phyloP scores from a whole-genome alignment of 2,113 vertebrate species.

The Alectura lathami region DNA sequence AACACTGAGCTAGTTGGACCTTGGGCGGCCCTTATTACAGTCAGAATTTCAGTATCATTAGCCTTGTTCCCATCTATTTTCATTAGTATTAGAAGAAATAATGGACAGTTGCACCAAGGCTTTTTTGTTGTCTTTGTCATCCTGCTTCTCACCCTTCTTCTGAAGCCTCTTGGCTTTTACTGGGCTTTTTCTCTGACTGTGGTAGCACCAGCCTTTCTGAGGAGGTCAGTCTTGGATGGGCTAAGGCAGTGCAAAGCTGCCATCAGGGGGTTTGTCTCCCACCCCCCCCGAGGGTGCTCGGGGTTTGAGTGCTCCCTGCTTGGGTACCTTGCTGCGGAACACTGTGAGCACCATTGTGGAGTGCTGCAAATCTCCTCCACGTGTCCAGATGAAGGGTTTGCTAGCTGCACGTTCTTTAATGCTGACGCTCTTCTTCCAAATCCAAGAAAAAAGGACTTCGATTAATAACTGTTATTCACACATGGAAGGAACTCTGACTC shows the following conservation, averaged over 20 bases:
- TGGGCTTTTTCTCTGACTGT: background rate
- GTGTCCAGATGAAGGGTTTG: background rate
- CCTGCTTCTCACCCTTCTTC: background rate
- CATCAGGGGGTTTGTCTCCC: background rate
- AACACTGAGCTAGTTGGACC: background rate
- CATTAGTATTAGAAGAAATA: background rate
- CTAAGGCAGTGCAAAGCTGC: background rate
- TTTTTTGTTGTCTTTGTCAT: background rate
- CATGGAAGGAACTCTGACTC: background rate
- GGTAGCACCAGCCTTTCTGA: background rate
- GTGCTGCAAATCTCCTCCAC: background rate
- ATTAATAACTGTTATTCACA: background rate
- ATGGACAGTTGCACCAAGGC: background rate
- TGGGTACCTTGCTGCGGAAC: background rate
- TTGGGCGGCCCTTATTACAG: background rate
- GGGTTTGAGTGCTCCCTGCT: background rate
- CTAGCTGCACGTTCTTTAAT: accelerated
- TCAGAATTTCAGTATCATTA: accelerated
- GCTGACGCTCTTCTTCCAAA: background rate
- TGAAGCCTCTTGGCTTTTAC: background rate
- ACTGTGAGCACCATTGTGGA: background rate
- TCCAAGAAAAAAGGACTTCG: background rate
- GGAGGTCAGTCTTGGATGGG: conserved; percentile 14
- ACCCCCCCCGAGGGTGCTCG: background rate
- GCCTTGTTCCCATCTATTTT: background rate